Evolutionary conservation across 1,140 invertebrate species (phyloP).

Genomic region (Hydropsyche tenuis): DNA sequence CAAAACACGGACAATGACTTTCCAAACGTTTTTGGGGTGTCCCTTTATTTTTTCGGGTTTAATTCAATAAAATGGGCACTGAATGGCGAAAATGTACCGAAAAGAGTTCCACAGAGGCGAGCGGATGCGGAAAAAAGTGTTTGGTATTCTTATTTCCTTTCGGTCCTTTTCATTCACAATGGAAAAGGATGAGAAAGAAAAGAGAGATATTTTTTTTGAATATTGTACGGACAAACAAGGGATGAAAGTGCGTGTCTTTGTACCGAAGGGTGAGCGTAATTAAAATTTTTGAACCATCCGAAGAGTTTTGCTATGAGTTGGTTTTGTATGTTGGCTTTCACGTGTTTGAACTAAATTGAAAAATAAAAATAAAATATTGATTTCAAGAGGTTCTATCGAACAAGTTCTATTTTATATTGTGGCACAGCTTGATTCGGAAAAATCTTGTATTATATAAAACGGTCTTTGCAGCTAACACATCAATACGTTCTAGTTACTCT

Average conservation of each 20-base stretch:
- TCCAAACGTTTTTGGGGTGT: background rate
- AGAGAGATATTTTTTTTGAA: background rate
- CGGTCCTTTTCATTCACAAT: background rate
- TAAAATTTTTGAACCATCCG: conserved; percentile 16
- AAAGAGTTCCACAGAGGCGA: conserved; percentile 17
- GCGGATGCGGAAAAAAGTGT: conserved; percentile 13
- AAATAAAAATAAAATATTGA: no score
- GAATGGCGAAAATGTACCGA: conserved; percentile 22
- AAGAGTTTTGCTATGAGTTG: no score
- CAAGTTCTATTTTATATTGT: no score
- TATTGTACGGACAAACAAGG: conserved; percentile 4
- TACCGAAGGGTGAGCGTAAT: background rate
- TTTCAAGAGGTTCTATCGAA: no score
- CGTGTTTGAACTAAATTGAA: no score
- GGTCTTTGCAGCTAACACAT: no score
- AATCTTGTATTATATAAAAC: no score
- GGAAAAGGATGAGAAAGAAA: background rate
- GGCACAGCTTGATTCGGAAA: no score
- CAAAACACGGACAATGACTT: background rate
- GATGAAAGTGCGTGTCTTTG: background rate
- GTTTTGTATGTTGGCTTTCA: no score
- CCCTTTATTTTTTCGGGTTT: conserved; percentile 12
- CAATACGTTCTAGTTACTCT: no score
- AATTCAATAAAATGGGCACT: conserved; percentile 28
- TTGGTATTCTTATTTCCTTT: conserved; percentile 21